These are phyloP conservation scores for Novumbra hubbsi DNA, from an alignment of 2,797 vertebrate genomes.

Conservation along the genomic window DNA sequence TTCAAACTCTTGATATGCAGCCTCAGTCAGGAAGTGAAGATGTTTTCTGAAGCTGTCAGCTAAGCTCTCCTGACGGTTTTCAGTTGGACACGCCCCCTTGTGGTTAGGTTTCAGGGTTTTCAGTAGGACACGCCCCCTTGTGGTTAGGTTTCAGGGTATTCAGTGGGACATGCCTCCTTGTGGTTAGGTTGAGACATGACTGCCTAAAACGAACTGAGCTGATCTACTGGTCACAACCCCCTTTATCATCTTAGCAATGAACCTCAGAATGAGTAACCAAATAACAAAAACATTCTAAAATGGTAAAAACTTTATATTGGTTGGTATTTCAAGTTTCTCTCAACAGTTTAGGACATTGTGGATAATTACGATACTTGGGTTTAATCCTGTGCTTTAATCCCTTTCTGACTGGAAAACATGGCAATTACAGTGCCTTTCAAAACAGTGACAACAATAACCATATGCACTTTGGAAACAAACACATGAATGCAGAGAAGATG, in stretches of 20 bases:
- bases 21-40: neutral
- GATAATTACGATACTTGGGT: neutral
- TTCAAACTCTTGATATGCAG: neutral
- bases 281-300: neutral
- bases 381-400: neutral
- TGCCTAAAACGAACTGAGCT: neutral
- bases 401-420: too few species aligned
- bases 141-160: conserved; percentile 16
- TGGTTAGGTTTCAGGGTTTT: conserved; percentile 17
- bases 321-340: neutral
- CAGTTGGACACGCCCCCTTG: conserved; percentile 40
- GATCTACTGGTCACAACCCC: too few species aligned
- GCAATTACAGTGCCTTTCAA: too few species aligned
- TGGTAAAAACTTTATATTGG: neutral
- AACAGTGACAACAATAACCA: too few species aligned
- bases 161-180: conserved; percentile 42
- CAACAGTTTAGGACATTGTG: neutral
- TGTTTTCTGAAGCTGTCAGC: neutral
- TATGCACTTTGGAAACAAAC: too few species aligned
- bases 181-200: conserved; percentile 14
- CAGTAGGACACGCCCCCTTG: conserved; percentile 40
- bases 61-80: neutral
- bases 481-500: too few species aligned
- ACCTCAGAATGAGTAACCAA: neutral
- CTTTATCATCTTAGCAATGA: neutral